These are phyloP conservation scores for Plodia interpunctella DNA, from an alignment of 1,140 invertebrate genomes.

Conservation along the genomic window DNA sequence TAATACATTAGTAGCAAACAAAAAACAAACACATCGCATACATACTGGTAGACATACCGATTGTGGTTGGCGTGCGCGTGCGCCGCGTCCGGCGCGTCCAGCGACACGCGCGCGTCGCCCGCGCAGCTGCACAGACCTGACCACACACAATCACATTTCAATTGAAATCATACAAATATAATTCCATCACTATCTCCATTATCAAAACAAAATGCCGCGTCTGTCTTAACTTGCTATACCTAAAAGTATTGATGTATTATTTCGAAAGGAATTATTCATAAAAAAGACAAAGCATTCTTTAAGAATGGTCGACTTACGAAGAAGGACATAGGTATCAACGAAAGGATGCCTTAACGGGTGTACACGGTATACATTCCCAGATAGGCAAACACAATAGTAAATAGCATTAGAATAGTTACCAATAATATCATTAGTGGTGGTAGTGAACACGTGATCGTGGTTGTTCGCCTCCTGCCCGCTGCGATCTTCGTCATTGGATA, in stretches of 20 bases:
- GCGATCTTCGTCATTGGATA: constrained; percentile 87
- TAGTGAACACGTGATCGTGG: constrained; percentile 67
- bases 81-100: constrained; percentile 60
- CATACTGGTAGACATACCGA: constrained; percentile 49
- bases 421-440: constrained; percentile 54
- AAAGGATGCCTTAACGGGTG: too few relatives aligned
- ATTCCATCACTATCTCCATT: neutral
- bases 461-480: constrained; percentile 77
- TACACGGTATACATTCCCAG: too few relatives aligned
- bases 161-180: too few relatives aligned
- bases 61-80: constrained; percentile 66
- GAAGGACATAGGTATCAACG: too few relatives aligned
- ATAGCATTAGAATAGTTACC: constrained; percentile 39
- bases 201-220: too few relatives aligned
- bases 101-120: constrained; percentile 55
- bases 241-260: too few relatives aligned
- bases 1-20: neutral
- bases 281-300: too few relatives aligned
- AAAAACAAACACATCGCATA: constrained; percentile 9
- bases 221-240: too few relatives aligned
- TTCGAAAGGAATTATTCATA: too few relatives aligned
- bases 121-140: constrained; percentile 59
- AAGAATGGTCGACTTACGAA: too few relatives aligned
- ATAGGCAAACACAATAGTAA: too few relatives aligned
- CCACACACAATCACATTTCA: constrained; percentile 16